Evolutionary conservation across 2,888 invertebrate species (phyloP).

Genomic region (Piscicola geometra): DNA sequence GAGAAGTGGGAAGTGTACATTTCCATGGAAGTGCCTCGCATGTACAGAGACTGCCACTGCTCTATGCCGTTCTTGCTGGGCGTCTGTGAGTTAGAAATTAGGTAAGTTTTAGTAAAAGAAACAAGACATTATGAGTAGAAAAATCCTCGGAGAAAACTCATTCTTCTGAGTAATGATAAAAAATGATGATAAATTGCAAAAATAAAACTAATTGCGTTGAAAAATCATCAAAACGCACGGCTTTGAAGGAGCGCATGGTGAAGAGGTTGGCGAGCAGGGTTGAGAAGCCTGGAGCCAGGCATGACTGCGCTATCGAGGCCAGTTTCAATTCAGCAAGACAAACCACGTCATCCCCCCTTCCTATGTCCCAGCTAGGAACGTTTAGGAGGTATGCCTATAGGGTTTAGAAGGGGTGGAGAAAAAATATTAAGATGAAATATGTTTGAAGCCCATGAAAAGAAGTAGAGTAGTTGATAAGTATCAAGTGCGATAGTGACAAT

Average conservation of each 20-base stretch:
- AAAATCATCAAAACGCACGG: too few species aligned
- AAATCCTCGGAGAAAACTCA: not conserved
- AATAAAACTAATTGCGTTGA: not conserved
- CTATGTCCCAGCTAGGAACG: constrained; percentile 99
- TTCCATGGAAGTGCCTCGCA: constrained; percentile 99
- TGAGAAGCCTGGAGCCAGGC: constrained; percentile 81
- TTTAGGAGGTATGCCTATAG: constrained; percentile 96
- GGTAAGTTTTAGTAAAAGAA: not conserved
- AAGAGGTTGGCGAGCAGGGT: constrained; percentile 99
- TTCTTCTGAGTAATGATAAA: not conserved
- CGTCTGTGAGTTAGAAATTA: too few species aligned
- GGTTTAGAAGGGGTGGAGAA: too few species aligned
- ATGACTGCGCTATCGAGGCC: constrained; percentile 99
- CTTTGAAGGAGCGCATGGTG: constrained; percentile 78
- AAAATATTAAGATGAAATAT: too few species aligned
- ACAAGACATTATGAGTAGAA: not conserved
- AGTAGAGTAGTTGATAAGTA: too few species aligned
- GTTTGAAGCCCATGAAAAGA: too few species aligned
- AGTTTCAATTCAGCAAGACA: constrained; percentile 96
- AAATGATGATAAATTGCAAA: not conserved
- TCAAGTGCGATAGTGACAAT: too few species aligned
- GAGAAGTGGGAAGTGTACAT: constrained; percentile 99
- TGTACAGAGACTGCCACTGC: constrained; percentile 99
- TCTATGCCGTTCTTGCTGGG: too few species aligned
- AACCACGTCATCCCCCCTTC: constrained; percentile 98